phyloP scores from a whole-genome alignment of 1,140 invertebrate genomes.

The Drosophila guanche region DNA sequence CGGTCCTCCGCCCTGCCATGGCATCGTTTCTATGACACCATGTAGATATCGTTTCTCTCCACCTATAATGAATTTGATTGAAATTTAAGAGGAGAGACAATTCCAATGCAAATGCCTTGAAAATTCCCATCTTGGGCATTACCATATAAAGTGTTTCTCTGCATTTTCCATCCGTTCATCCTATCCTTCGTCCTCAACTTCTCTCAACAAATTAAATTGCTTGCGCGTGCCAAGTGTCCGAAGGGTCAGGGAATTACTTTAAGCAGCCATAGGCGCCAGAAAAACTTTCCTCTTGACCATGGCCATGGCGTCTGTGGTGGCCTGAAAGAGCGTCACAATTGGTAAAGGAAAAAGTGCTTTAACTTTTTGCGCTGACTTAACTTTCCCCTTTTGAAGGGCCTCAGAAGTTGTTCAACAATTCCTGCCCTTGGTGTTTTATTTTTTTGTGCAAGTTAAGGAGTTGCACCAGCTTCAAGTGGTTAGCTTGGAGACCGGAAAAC shows the following conservation, averaged over 20 bases:
- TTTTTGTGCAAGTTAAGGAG: too few species aligned
- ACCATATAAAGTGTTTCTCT: constrained; percentile 68
- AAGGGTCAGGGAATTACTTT: constrained; percentile 16
- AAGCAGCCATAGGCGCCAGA: constrained; percentile 52
- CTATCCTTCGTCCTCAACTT: constrained; percentile 8
- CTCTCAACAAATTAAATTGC: constrained; percentile 46
- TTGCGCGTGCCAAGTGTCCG: constrained; percentile 59
- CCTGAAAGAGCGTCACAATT: constrained; percentile 46
- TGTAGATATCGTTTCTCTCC: constrained; percentile 21
- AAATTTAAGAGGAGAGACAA: constrained; percentile 41
- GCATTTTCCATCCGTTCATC: constrained; percentile 1
- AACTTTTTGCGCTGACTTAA: constrained; percentile 40
- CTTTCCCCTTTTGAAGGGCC: constrained; percentile 29
- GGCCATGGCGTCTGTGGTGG: constrained; percentile 35
- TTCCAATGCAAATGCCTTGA: constrained; percentile 50
- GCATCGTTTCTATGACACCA: constrained; percentile 30
- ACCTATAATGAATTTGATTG: constrained; percentile 30
- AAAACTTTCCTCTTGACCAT: constrained; percentile 70
- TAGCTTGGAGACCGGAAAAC: too few species aligned
- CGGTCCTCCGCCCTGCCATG: constrained; percentile 3
- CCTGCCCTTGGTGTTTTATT: too few species aligned
- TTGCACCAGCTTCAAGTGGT: too few species aligned
- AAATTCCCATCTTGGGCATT: constrained; percentile 48
- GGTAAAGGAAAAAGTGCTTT: constrained; percentile 25
- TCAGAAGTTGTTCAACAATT: constrained; percentile 29